Conservation (phyloP, 37 sponge, comb jelly and placozoan species). For the Geodia barretti region DNA sequence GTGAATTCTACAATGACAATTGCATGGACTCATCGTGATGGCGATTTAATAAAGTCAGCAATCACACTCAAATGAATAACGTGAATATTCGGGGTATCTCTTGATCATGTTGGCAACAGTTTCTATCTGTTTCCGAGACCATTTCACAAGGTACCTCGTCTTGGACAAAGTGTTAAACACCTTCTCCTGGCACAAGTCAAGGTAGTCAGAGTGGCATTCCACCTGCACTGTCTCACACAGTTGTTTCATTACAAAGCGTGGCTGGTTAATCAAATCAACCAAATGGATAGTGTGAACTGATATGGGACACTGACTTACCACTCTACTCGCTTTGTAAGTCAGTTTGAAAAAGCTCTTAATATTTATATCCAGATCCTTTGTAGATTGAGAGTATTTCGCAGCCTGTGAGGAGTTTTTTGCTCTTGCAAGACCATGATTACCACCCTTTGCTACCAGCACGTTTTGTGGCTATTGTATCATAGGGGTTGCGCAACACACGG, state of each 20-base stretch:
- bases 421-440: neutral
- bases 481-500: conserved; percentile 44
- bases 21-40: neutral
- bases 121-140: conserved; percentile 13
- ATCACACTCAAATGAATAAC: conserved; percentile 4
- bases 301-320: neutral
- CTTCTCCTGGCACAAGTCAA: conserved; percentile 1
- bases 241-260: neutral
- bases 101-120: neutral
- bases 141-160: conserved; percentile 17
- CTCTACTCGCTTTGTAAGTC: neutral
- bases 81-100: neutral
- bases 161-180: neutral
- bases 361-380: neutral
- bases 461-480: conserved; percentile 40
- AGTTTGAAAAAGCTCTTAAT: neutral
- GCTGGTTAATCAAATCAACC: conserved; percentile 18
- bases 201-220: conserved; percentile 23
- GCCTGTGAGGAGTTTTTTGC: neutral
- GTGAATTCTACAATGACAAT: too few relatives aligned
- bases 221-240: conserved; percentile 30
- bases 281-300: conserved; percentile 9
- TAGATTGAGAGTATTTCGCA: too few relatives aligned
- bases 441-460: neutral
- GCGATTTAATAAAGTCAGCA: neutral